Evolutionary conservation across 2,797 vertebrate genomes (phyloP), one percentile per base, ranked within the genome.

Genomic region (Halcyon leucocephala): DNA sequence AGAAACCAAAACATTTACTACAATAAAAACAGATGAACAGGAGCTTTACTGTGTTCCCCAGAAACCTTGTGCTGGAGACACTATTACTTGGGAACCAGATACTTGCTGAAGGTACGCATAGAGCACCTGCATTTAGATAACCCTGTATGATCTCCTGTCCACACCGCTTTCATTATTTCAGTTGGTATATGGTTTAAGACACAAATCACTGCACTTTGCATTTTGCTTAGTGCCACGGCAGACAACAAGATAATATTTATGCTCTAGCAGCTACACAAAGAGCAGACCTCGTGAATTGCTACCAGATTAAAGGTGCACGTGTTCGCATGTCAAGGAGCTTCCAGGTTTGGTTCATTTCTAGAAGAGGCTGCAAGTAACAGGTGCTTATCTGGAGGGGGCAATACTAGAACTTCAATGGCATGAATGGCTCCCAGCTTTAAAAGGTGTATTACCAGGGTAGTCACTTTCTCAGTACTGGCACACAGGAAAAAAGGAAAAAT

Each of bases 81-180:
- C 16, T 37, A 13, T 20, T 41, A 29, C 41, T 37, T 51, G 24
- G 46, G 39, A 69, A 64, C 7, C 25, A 28, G 25, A 31, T 31
- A 86, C 31, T 65, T 41, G 42, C 62, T 82, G 29, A 41, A 58
- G 44, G 37, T 5, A 49, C 2, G 11, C 58, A 41, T 2, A n/a
- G 4, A 84, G 62, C 44, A 71, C 11, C 48, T 51, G 39, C 29
- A 57, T 49, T 70, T 33, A 54, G 48, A 39, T 18, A 52, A 80
- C 16, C 10, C 31, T 0, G 2, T 13, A 7, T 1, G 0, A 60
- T 18, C 18, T 33, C 51, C 29, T 54, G 41, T 14, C 39, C 83
- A 49, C 28, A 5, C 4, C 48, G n/a, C 26, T 83, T 89, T 58
- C 26, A 39, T 13, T 39, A 4, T 35, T 64, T 62, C 39, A 49